Base-by-base conservation (phyloP, 2,888 invertebrate species). In the Ctenicera cuprea region DNA sequence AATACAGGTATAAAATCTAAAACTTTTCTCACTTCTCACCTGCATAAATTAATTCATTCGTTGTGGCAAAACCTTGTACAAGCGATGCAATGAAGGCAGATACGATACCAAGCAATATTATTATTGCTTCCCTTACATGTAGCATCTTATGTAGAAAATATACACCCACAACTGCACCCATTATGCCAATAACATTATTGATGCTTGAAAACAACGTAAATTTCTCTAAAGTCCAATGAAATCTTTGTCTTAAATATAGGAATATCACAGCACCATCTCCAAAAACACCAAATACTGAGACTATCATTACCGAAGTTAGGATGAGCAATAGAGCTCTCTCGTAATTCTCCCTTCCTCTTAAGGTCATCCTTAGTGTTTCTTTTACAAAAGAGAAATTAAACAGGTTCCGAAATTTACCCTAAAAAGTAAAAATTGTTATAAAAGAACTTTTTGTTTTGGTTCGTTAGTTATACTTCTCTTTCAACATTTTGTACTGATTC, bases 151-250 rank as follows among this genome's bases (percentile, higher is more conserved):
- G 89, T 1, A 93, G 81, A 12, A 92, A 22, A 77, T 87, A 88
- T 0, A 92, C 88, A 7, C 91, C 92, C 11, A 90, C 37, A 71
- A 92, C 84, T 0, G 90, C 88, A 0, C 93, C 93, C 9, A 89
- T 30, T 75, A 91, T 90, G 0, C 88, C 86, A 37, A 91, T 84
- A 0, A 90, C 77, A 2, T 90, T 89, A 61, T 85, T 87, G 0
- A 88, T 82, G 1, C 91, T 91, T n/a, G 89, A 88, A 82, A 88
- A 94, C 37, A 88, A 85, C 0, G 92, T 92, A 79, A 88, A 93
- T 37, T 91, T 88, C 64, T 89, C 86, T 37, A 93, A 86, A 16
- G 90, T 88, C 94, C 94, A 94, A 20, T 90, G 87, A 48, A 94
- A 90, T 80, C 91, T 90, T 45, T 90, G 88, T 75, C 92, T 89